phyloP scores from a whole-genome alignment of 1,140 invertebrate genomes.

The Gryllus bimaculatus region DNA sequence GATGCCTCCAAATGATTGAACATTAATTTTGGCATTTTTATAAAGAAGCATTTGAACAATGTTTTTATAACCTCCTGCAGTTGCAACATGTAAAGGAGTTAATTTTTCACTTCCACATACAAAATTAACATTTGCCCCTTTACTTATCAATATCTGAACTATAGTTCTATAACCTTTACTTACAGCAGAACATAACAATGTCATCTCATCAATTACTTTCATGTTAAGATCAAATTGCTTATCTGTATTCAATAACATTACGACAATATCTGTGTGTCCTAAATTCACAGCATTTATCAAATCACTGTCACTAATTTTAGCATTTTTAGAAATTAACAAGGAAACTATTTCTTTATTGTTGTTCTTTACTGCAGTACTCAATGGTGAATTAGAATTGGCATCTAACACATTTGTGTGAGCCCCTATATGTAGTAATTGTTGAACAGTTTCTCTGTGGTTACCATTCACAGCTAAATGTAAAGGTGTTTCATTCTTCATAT shows the following conservation, averaged over 20 bases:
- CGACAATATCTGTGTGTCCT: slow-evolving; percentile 15
- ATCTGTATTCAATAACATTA: not conserved
- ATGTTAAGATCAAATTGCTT: slow-evolving; percentile 15
- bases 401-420: too few relatives aligned
- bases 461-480: slow-evolving; percentile 25
- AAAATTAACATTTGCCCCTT: not conserved
- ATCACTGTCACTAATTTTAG: slow-evolving; percentile 4
- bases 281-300: slow-evolving; percentile 25
- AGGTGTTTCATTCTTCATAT: not conserved
- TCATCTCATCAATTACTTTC: slow-evolving; percentile 26
- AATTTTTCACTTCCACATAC: not conserved
- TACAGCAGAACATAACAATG: slow-evolving; percentile 39
- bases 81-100: not conserved
- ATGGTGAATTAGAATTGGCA: not conserved
- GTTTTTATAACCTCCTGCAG: not conserved
- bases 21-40: not conserved
- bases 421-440: not conserved
- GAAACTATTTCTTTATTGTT: not conserved
- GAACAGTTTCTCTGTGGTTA: slow-evolving; percentile 12
- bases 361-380: not conserved
- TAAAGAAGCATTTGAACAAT: not conserved
- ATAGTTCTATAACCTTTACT: slow-evolving; percentile 38
- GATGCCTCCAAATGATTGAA: too few relatives aligned
- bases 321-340: not conserved
- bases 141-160: slow-evolving; percentile 35